Evolutionary conservation across 2,888 invertebrate genomes (phyloP), one percentile per base, ranked within the genome.

Genomic region (Miltochrista miniata): DNA sequence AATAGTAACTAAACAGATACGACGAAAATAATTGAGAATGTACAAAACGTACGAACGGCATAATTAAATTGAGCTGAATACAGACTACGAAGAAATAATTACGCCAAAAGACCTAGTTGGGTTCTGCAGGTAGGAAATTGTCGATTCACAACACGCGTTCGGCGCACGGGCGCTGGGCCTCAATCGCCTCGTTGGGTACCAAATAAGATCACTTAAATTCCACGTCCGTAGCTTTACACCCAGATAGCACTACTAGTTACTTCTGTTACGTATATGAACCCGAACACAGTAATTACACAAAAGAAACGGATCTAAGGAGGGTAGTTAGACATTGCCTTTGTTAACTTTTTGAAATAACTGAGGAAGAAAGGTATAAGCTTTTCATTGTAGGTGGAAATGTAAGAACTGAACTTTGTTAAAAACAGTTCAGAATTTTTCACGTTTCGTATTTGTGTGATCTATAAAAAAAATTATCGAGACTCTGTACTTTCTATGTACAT

Each of bases 121-220:
- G 79, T 24, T 24, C 5, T 24, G 18, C 18, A 83, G 72, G 76
- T 74, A 76, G 55, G 77, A 76, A 75, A 85, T 87, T 85, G 79
- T 64, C 64, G 75, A 88, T 88, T 86, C 88, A 60, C 56, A 75
- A 72, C 89, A 88, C 89, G 88, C 78, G 68, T 74, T 43, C 58
- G 68, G 72, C 69, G 72, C 80, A 76, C 78, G 76, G 76, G 68
- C 66, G 72, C 74, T 7, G 11, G 10, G 76, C 75, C 76, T 78
- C 83, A 81, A 83, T 84, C 84, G 84, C 74, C 79, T 79, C 70
- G 72, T 79, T 74, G 61, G 67, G 67, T 64, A 66, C 70, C 70
- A 88, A 90, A 89, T 88, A 87, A 80, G 89, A 86, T 83, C 89
- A 88, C 90, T 90, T 89, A 87, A 85, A 90, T 90, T 90, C 90